Conservation (phyloP, 2,113 vertebrate species). For the Ardeotis arabs region DNA sequence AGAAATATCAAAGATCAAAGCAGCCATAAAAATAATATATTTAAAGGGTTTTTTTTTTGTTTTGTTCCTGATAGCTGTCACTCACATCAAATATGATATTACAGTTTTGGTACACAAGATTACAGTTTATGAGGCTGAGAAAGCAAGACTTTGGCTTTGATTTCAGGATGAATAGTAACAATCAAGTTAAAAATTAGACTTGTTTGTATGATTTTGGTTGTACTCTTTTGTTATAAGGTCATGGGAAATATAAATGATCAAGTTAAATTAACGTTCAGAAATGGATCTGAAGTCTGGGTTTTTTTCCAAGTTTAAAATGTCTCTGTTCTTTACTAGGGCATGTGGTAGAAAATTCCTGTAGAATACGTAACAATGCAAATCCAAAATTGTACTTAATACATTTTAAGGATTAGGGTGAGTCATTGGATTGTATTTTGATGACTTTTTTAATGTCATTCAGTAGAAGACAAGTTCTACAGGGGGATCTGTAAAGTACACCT, state of each 20-base stretch:
- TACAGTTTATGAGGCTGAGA: neutral
- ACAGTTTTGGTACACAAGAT: neutral
- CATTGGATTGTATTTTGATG: neutral
- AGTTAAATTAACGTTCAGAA: slow-evolving; percentile 44
- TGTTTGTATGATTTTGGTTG: neutral
- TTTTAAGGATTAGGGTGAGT: neutral
- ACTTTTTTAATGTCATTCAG: slow-evolving; percentile 18
- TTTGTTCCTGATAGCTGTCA: neutral
- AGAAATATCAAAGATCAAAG: neutral
- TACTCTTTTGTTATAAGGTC: slow-evolving; percentile 15
- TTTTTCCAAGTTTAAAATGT: slow-evolving; percentile 27
- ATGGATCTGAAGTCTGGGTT: slow-evolving; percentile 1
- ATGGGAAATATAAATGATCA: slow-evolving; percentile 34
- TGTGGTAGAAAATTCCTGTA: slow-evolving; percentile 14
- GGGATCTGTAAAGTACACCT: neutral
- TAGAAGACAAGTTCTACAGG: slow-evolving; percentile 25
- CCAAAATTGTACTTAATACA: slow-evolving; percentile 9
- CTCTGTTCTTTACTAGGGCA: slow-evolving; percentile 13
- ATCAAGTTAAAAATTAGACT: slow-evolving; percentile 8
- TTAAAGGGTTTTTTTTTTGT: neutral
- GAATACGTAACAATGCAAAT: neutral
- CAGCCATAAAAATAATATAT: neutral
- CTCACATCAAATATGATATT: neutral
- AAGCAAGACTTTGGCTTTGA: neutral
- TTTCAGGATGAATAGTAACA: neutral